Conservation (phyloP, 1,140 invertebrate species). For the Brachionus angularis region DNA sequence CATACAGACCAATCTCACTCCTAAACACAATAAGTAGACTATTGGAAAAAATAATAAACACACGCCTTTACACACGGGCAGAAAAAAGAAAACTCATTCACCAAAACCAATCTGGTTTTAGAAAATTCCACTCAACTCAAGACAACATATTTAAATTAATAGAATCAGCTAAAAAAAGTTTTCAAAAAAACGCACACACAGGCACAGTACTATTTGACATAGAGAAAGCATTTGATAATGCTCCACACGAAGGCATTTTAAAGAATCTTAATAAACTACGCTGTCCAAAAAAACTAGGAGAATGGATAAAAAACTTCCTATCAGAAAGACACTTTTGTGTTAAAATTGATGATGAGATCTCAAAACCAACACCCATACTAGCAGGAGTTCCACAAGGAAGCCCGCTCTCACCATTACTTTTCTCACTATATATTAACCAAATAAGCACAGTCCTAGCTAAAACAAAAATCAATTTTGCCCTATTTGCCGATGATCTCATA, state of each 20-base stretch:
- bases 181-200: slow-evolving; percentile 49
- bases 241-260: slow-evolving; percentile 52
- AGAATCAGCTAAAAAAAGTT: slow-evolving; percentile 49
- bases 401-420: background rate
- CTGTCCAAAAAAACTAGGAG: background rate
- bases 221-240: slow-evolving; percentile 55
- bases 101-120: slow-evolving; percentile 48
- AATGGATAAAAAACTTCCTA: background rate
- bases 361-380: background rate
- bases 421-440: background rate
- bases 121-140: slow-evolving; percentile 49
- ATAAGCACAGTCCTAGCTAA: background rate
- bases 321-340: background rate
- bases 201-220: slow-evolving; percentile 52
- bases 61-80: background rate
- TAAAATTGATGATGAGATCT: background rate
- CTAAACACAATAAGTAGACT: background rate
- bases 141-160: slow-evolving; percentile 52
- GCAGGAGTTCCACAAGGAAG: too few relatives aligned
- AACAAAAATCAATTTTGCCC: background rate
- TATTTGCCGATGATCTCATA: background rate
- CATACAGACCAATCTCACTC: too few relatives aligned
- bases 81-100: background rate
- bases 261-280: slow-evolving; percentile 48
- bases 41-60: slow-evolving; percentile 42